Conservation (phyloP, 2,113 vertebrate species). For the Fregetta grallaria region DNA sequence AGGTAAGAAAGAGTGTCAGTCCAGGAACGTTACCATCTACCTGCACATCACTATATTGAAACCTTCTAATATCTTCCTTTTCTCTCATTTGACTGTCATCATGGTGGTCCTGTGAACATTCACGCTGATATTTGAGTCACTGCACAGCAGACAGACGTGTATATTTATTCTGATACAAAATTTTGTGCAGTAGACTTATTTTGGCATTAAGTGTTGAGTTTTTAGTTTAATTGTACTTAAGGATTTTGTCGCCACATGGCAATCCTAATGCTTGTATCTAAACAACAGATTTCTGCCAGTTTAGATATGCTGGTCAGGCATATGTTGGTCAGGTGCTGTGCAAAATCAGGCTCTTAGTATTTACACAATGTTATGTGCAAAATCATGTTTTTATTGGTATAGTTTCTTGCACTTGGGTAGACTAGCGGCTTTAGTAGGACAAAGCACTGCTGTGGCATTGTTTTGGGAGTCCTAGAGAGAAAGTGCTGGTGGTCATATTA, state of each 20-base stretch:
- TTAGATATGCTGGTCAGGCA: background rate
- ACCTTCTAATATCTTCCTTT: background rate
- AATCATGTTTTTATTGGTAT: background rate
- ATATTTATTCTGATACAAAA: background rate
- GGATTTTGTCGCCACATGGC: background rate
- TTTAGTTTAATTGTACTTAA: background rate
- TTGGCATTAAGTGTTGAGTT: background rate
- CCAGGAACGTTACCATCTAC: background rate
- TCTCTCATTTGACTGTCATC: background rate
- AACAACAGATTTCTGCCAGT: background rate
- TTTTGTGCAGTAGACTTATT: background rate
- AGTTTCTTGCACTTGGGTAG: background rate
- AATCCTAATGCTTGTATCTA: background rate
- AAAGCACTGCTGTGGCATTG: background rate
- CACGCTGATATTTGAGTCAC: background rate
- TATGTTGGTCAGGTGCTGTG: background rate
- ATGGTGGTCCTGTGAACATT: background rate
- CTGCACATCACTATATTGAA: background rate
- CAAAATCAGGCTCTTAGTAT: background rate
- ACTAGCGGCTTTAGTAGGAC: background rate
- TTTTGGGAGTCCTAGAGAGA: background rate
- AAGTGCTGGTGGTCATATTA: background rate
- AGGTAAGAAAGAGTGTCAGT: background rate
- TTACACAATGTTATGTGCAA: background rate
- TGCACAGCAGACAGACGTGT: background rate